Evolutionary conservation across 2,888 invertebrate genomes (phyloP).

Genomic region (Apomyelois bistriatella): DNA sequence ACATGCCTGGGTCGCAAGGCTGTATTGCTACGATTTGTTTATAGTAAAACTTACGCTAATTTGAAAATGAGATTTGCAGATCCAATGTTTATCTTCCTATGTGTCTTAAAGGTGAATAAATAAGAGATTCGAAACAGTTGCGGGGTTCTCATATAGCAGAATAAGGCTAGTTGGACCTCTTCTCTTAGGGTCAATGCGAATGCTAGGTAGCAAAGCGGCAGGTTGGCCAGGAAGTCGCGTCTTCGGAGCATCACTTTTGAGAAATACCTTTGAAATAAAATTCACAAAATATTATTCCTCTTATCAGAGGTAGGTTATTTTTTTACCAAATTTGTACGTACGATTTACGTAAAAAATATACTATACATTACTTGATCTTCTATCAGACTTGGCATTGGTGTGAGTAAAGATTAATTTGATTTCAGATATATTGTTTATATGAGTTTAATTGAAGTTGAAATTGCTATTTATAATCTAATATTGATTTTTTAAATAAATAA

Average conservation of each 20-base stretch:
- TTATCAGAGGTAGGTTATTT: no score
- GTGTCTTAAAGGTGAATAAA: constrained; percentile 62
- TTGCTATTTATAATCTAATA: background rate
- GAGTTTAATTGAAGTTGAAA: no score
- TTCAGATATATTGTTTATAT: no score
- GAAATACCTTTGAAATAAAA: constrained; percentile 59
- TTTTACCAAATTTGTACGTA: no score
- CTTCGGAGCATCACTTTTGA: constrained; percentile 54
- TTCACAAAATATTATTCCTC: no score
- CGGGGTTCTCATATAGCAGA: constrained; percentile 59
- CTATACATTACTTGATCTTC: no score
- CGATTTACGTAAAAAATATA: no score
- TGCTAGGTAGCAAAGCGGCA: constrained; percentile 58
- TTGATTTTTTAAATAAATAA: no score
- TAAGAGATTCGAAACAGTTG: constrained; percentile 67
- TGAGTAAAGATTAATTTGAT: no score
- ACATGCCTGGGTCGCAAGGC: no score
- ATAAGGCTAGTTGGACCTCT: constrained; percentile 41
- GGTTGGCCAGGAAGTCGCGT: constrained; percentile 63
- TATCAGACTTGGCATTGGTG: no score
- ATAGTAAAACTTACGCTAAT: constrained; percentile 60
- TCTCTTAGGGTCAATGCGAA: constrained; percentile 40
- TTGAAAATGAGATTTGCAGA: constrained; percentile 67
- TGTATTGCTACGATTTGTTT: no score
- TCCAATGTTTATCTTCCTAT: constrained; percentile 61